Percentiles rank a stretch among this genome's conserved stretches.
Conservation (phyloP, 1,140 invertebrate species). For the Myzus persicae region DNA sequence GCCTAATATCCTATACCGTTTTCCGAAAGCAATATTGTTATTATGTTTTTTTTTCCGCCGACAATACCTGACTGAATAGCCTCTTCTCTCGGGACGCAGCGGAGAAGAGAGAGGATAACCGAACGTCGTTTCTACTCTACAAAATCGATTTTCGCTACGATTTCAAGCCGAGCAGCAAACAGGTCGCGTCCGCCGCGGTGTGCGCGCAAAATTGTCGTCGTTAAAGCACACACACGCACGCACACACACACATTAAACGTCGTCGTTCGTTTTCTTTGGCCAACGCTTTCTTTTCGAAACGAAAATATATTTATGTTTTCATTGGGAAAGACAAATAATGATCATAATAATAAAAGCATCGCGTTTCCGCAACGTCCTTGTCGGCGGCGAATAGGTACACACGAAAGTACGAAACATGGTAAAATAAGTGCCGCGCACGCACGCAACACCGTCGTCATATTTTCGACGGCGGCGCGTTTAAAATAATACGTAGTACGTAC, state of each 20-base stretch:
- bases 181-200: constrained; percentile 38
- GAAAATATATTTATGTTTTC: not conserved
- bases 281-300: not conserved
- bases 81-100: not conserved
- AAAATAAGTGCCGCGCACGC: not conserved
- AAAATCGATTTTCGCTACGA: constrained; percentile 37
- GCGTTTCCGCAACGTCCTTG: constrained; percentile 29
- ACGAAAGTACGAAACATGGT: not conserved
- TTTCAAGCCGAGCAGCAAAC: constrained; percentile 26
- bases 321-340: not conserved
- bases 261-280: not conserved
- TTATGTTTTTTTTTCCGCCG: not conserved
- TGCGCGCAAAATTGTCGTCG: constrained; percentile 9
- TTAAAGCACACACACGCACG: not conserved
- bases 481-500: constrained; percentile 26
- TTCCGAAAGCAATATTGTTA: not conserved
- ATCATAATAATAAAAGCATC: not conserved
- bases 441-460: not conserved
- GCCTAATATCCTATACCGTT: not conserved
- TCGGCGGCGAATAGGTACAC: not conserved
- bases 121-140: constrained; percentile 1
- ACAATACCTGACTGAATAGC: not conserved
- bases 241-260: not conserved
- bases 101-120: not conserved
- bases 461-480: not conserved